Evolutionary conservation across 2,888 invertebrate species (phyloP).

Genomic region (Neoaliturus tenellus): DNA sequence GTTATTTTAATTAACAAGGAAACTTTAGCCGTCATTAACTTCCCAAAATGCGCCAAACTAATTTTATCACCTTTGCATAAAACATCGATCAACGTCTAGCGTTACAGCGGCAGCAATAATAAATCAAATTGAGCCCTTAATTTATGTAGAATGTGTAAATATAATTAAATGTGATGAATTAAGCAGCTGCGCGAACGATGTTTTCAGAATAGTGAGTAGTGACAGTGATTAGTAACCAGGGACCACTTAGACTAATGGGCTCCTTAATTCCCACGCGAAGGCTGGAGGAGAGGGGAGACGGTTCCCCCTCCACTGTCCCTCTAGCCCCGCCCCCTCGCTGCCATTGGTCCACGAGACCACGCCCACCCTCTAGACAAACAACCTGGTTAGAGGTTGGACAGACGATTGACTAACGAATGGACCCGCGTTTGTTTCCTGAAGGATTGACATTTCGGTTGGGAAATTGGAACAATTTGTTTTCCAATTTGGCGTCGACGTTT

Average conservation of each 20-base stretch:
- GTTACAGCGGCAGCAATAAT: neutral
- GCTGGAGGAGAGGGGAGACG: neutral
- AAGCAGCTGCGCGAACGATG: conserved; percentile 6
- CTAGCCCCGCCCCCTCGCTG: neutral
- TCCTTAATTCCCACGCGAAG: conserved; percentile 34
- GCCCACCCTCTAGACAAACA: conserved; percentile 42
- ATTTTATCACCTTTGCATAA: conserved; percentile 45
- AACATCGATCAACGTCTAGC: conserved; percentile 41
- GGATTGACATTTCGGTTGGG: conserved; percentile 47
- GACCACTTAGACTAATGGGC: conserved; percentile 44
- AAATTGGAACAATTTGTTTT: conserved; percentile 51
- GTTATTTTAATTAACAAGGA: conserved; percentile 16
- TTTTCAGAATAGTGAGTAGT: conserved; percentile 37
- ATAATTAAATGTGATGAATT: conserved; percentile 49
- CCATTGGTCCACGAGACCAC: conserved; percentile 27
- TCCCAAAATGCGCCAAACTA: conserved; percentile 21
- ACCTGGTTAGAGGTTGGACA: conserved; percentile 47
- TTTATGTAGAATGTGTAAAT: conserved; percentile 53
- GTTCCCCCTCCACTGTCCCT: neutral
- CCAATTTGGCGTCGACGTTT: conserved; percentile 44
- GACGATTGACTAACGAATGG: conserved; percentile 49
- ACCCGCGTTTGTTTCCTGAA: conserved; percentile 6
- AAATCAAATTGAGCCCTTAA: conserved; percentile 33
- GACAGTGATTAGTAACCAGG: conserved; percentile 38
- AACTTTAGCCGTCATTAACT: conserved; percentile 14